A percentile compares a stretch with the other conserved stretches of the same genome.
Evolutionary conservation across 2,797 vertebrate genomes (phyloP).

Genomic region (Australoheros facetus): DNA sequence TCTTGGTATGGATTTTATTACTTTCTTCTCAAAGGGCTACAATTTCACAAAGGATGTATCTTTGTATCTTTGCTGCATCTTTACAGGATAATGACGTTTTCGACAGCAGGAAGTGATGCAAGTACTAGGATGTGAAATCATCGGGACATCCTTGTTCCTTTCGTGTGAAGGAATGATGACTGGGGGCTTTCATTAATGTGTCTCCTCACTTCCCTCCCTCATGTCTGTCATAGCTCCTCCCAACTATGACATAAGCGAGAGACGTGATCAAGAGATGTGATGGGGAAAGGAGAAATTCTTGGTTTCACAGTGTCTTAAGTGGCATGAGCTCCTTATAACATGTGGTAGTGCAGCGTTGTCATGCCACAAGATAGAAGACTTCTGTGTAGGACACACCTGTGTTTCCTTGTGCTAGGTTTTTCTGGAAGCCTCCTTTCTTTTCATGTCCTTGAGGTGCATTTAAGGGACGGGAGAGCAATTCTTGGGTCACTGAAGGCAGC

Average conservation of each 20-base stretch:
- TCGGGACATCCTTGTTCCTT: constrained; percentile 7
- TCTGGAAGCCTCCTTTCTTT: not conserved
- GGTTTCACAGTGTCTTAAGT: not conserved
- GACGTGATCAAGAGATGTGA: not conserved
- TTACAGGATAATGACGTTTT: constrained; percentile 22
- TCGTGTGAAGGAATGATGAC: constrained; percentile 22
- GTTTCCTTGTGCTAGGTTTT: not conserved
- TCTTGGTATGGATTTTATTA: not conserved
- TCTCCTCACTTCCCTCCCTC: not conserved
- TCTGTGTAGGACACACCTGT: not conserved
- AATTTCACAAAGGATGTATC: too few species aligned
- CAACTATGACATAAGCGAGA: not conserved
- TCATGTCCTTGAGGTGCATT: not conserved
- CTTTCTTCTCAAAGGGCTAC: not conserved
- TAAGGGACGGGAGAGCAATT: not conserved
- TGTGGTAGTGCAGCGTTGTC: not conserved
- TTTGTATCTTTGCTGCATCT: not conserved
- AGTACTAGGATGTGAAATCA: constrained; percentile 32
- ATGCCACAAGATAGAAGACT: not conserved
- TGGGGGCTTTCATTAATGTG: not conserved
- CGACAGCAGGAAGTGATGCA: constrained; percentile 40
- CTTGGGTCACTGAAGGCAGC: not conserved
- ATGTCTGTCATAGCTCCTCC: not conserved
- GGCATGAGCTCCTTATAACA: not conserved
- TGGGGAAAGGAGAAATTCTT: not conserved